Base-by-base conservation (phyloP, 1,140 invertebrate species). In the Ips nitidus region DNA sequence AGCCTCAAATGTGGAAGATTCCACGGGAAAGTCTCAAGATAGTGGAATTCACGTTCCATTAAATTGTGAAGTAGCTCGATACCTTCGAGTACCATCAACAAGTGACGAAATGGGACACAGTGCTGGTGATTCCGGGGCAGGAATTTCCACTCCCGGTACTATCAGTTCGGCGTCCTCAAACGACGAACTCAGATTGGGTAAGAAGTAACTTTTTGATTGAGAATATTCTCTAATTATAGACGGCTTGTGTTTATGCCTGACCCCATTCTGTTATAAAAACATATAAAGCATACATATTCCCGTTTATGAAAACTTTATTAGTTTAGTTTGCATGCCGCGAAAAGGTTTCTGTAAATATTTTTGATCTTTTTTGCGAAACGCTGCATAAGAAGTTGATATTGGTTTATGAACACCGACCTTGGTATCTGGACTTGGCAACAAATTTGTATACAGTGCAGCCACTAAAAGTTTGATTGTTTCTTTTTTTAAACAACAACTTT, bases 141-240 rank as follows among this genome's bases (percentile, higher is more conserved):
- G 79, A 59, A 74, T 79, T 6, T 77, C 81, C 3, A 82, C 82
- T n/a, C 80, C 79, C 59, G 80, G 78, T 43, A 81, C 80, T 0
- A 75, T 82, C 0, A 83, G 84, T 2, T 82, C 84, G 0, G 83
- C 82, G 0, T 86, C 85, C 0, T 85, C 84, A 0, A 81, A 80
- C 8, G 85, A 86, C 52, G 83, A 85, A 60, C 74, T 85, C 39
- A 59, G 74, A 67, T 55, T 72, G 42, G 78, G 79, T 80, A 75
- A 76, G 65, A 59, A 39, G 22, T 22, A 22, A 6, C 37, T 2
- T 47, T 47, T 22, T 22, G 22, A 22, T 22, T 22, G 22, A 22
- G 22, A 42, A 59, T 6, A 37, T 55, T 40, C 41, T 61, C 43
- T 61, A 61, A 61, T 61, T 61, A 45, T 61, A 61, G 41, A 61